Base-by-base conservation (phyloP, 2,113 vertebrate genomes). In the Stegastes partitus region DNA sequence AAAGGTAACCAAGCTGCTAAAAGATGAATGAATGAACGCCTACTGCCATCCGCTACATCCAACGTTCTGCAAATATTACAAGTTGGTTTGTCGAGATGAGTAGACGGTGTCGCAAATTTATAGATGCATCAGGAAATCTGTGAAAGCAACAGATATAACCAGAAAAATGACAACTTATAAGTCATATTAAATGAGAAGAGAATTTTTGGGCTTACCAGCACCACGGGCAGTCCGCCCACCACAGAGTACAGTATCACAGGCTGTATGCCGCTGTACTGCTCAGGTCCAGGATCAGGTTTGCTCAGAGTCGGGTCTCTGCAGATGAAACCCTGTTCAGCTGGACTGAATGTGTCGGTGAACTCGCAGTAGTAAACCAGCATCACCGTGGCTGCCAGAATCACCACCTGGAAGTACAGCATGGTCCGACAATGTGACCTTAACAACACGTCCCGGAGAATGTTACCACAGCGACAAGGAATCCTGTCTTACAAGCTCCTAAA, bases 341-440 rank as follows among this genome's bases (percentile, higher is more conserved):
- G 96, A 54, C 93, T 83, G 94, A 98, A 98, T 54, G 96, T 98
- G 93, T 97, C 97, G 1, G 96, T 97, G 93, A 97, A 98, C 90
- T 98, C 96, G 86, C 96, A 97, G 91, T 97, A 97, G 87, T 97
- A 97, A 28, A 96, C 96, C 94, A 98, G 93, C 96, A 97, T 97
- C 85, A 96, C 93, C 22, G 95, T 94, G 72, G 95, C 96, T 67
- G 96, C 95, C 94, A 97, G 94, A 85, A 98, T 97, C 92, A 97
- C 96, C 95, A 96, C 92, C 96, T 98, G 96, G 92, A 97, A 97
- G 93, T 97, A 98, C 82, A 98, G 94, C 97, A 97, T 97, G 93
- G 71, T 49, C 16, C 47, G 9, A 5, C 47, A 9, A 5, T 9
- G 16, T 9, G 16, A n/a, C 39, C 39, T 39, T 39, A n/a, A 3